Evolutionary conservation across 2,888 invertebrate species (phyloP), one percentile per base, ranked within the genome.

Genomic region (Aricia artaxerxes): DNA sequence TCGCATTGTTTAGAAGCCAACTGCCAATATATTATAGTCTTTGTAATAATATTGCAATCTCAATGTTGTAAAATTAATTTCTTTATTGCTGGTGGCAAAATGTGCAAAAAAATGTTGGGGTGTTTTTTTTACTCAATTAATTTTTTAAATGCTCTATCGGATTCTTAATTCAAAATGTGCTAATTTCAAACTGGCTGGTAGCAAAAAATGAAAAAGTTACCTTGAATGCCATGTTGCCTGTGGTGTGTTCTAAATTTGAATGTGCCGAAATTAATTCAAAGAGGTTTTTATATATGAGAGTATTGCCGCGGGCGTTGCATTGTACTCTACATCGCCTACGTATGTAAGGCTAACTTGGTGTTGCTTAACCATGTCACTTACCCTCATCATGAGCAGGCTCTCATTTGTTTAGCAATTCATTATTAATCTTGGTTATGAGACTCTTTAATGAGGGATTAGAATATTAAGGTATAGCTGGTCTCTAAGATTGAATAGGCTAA

Each of bases 171-270:
- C 16, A 57, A 57, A 61, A 61, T 16, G 1, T 1, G 0, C 24
- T 24, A 24, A 24, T 61, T 24, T 2, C 61, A 61, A 61, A 61
- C 16, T 13, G 57, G 57, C 57, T 16, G 24, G 69, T 69, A 38
- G 24, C 13, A 72, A 69, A 38, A 31, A 73, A 24, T 31, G 2
- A 44, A 40, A 78, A 78, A 31, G 16, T 53, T 82, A 93, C 93
- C 93, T 92, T 92, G 86, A 91, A 92, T 87, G 90, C 90, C 93
- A 94, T 94, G 88, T 87, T 87, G 82, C 83, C 90, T 84, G 83
- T 84, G 88, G 89, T 88, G 84, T 87, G 85, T 87, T 83, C 88
- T 88, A 88, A 88, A 90, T 87, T 89, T 88, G 90, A 93, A 92
- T 93, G 92, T 93, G 86, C 87, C 82, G 82, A 82, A 85, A 87